Evolutionary conservation across 2,113 vertebrate genomes (phyloP).

Genomic region (Salvelinus namaycush): DNA sequence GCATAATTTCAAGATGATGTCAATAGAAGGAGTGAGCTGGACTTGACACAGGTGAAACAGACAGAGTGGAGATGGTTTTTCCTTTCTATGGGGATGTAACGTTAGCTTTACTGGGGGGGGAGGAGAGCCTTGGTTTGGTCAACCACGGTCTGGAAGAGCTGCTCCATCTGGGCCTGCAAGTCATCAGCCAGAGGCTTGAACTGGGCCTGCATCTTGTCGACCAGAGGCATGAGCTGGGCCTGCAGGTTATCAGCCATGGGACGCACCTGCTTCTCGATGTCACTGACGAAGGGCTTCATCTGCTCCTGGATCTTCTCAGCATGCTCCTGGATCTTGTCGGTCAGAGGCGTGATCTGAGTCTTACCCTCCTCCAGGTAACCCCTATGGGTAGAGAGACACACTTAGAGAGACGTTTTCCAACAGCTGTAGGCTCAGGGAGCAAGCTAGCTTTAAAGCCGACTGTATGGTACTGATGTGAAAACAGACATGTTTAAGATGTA

Average conservation of each 20-base stretch:
- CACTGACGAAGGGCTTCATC: conserved; percentile 54
- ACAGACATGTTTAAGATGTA: background rate
- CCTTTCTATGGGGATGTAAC: background rate
- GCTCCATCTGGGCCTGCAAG: conserved; percentile 44
- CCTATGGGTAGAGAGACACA: conserved; percentile 32
- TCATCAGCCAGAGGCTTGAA: conserved; percentile 47
- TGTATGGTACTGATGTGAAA: background rate
- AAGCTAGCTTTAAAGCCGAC: background rate
- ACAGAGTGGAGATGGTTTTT: background rate
- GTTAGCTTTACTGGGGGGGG: conserved; percentile 29
- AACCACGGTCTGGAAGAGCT: conserved; percentile 55
- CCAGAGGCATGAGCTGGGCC: conserved; percentile 41
- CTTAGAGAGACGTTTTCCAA: background rate
- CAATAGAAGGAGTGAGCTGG: background rate
- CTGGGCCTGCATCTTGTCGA: conserved; percentile 37
- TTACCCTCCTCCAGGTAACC: conserved; percentile 56
- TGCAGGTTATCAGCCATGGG: conserved; percentile 52
- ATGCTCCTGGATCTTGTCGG: conserved; percentile 46
- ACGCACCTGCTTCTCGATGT: conserved; percentile 56
- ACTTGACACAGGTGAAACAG: conserved; percentile 4
- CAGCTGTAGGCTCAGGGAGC: background rate
- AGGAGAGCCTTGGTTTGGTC: conserved; percentile 47
- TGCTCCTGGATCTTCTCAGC: conserved; percentile 60
- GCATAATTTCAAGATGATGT: conserved; percentile 9
- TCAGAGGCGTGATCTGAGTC: conserved; percentile 61